Evolutionary conservation across 2,888 invertebrate species (phyloP).

Genomic region (Sinohyriopsis cumingii): DNA sequence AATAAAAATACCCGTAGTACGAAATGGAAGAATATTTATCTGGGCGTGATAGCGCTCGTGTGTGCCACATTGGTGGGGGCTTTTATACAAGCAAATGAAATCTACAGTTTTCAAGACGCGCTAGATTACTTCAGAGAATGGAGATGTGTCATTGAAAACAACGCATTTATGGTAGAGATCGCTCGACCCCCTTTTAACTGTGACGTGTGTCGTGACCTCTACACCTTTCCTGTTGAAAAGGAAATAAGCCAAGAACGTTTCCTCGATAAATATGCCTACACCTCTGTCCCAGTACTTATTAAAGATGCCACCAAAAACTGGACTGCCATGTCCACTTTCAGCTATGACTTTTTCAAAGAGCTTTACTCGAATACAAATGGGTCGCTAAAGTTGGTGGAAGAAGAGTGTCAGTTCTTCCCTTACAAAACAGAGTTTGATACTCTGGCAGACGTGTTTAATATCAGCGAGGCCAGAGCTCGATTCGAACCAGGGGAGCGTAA

Average conservation of each 20-base stretch:
- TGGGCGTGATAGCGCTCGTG: too few relatives aligned
- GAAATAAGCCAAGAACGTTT: slow-evolving; percentile 82
- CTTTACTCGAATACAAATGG: slow-evolving; percentile 76
- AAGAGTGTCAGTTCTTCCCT: slow-evolving; percentile 92
- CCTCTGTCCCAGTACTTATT: slow-evolving; percentile 86
- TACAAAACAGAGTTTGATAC: slow-evolving; percentile 89
- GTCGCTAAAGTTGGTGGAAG: slow-evolving; percentile 57
- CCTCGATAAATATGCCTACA: slow-evolving; percentile 83
- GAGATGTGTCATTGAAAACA: slow-evolving; percentile 42
- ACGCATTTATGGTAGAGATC: slow-evolving; percentile 58
- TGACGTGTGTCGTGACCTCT: slow-evolving; percentile 81
- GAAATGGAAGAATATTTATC: too few relatives aligned
- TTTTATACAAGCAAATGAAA: too few relatives aligned
- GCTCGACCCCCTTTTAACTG: slow-evolving; percentile 88
- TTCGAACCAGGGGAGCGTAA: slow-evolving; percentile 77
- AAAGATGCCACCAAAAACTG: slow-evolving; percentile 87
- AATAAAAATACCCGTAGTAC: too few relatives aligned
- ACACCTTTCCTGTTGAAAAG: slow-evolving; percentile 78
- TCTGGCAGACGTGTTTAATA: slow-evolving; percentile 86
- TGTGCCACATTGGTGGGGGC: too few relatives aligned
- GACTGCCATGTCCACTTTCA: slow-evolving; percentile 85
- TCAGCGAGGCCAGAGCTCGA: slow-evolving; percentile 82
- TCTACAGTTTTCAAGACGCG: too few relatives aligned
- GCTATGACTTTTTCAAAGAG: slow-evolving; percentile 85
- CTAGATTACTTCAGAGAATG: slow-evolving; percentile 16